Evolutionary conservation across 1,140 invertebrate species (phyloP), one percentile per base, ranked within the genome.

Genomic region (Megalopta genalis): DNA sequence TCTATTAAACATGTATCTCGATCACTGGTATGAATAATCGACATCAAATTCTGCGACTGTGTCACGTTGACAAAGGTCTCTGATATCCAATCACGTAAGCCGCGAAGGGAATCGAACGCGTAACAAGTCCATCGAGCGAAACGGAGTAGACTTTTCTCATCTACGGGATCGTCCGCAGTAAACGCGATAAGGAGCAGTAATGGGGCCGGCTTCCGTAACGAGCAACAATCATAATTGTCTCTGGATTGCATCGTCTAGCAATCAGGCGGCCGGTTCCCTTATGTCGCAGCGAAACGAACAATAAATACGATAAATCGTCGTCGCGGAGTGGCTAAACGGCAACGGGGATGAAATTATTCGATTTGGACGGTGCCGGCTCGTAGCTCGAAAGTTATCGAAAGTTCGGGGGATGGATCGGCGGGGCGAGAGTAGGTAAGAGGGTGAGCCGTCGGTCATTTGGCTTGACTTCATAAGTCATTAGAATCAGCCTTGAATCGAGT

Each of bases 401-500:
- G 80, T 78, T 70, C 86, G 67, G 6, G 67, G 4, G 18, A 2
- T 57, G 74, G 67, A 73, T 81, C 83, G 83, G 81, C 69, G 83
- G 83, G 72, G 71, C 60, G 67, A 60, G 65, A 74, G 80, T 81
- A 68, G 78, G 70, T 82, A 86, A 90, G 87, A 88, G 86, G 83
- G 78, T 74, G 85, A 81, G 82, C 80, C 84, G 77, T 57, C 83
- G 81, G 91, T 93, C 91, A 93, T 93, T 93, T 93, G 90, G 92
- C 89, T 92, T 93, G 92, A 93, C 92, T 93, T 93, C 92, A 93
- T 92, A 91, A 92, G 91, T 93, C 91, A 90, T 93, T 93, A 93
- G 92, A 93, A 91, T 93, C 92, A 92, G 86, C 90, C 88, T 76
- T 84, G 81, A 79, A 85, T 82, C 75, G 84, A 88, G 81, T 88